Evolutionary conservation across 2,797 vertebrate genomes (phyloP).

Genomic region (Rhinogobio ventralis): DNA sequence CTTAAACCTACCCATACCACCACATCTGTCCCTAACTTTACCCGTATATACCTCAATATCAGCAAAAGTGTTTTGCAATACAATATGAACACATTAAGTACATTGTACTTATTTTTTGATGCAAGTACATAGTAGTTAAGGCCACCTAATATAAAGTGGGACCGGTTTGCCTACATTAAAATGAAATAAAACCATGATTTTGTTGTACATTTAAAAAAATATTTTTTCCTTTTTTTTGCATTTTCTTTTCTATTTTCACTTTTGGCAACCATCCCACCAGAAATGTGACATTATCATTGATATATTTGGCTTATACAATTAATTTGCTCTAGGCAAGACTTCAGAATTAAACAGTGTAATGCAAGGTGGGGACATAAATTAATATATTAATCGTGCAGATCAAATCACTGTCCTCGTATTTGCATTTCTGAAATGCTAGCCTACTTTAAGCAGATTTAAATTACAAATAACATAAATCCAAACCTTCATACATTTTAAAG

Average conservation of each 20-base stretch:
- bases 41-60: no score
- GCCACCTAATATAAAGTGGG: no score
- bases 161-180: constrained; percentile 9
- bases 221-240: no score
- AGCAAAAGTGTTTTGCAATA: no score
- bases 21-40: no score
- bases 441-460: constrained; percentile 57
- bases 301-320: constrained; percentile 56
- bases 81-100: no score
- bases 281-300: constrained; percentile 50
- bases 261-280: constrained; percentile 39
- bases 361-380: constrained; percentile 55
- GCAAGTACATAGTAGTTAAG: no score
- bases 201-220: not conserved
- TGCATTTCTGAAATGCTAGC: constrained; percentile 53
- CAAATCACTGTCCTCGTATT: constrained; percentile 52
- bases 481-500: constrained; percentile 59
- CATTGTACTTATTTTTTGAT: no score
- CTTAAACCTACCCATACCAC: no score
- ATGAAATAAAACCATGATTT: not conserved
- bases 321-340: constrained; percentile 52
- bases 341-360: constrained; percentile 63
- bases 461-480: constrained; percentile 58
- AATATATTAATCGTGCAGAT: constrained; percentile 60
- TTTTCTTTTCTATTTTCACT: not conserved